A percentile compares a stretch with the other conserved stretches of the same genome.
phyloP scores from a whole-genome alignment of 1,140 invertebrate genomes.

The Nasonia vitripennis region DNA sequence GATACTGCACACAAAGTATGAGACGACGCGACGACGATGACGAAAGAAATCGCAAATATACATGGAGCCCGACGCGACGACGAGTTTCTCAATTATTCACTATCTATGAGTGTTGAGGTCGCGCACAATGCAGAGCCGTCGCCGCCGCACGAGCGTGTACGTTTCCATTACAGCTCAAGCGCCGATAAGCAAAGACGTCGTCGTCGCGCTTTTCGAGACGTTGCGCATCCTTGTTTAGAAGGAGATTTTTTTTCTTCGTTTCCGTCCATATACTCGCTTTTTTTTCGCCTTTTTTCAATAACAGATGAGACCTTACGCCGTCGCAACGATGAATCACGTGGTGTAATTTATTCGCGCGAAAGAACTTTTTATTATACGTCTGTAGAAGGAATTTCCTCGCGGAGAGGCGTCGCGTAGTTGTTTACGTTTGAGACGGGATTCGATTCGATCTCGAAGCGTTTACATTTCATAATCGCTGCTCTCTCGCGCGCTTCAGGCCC shows the following conservation, averaged over 20 bases:
- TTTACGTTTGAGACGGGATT: not conserved
- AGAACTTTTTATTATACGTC: no score
- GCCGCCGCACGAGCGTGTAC: not conserved
- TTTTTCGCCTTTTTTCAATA: not conserved
- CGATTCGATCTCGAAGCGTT: not conserved
- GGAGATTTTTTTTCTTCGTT: not conserved
- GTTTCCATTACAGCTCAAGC: slow-evolving; percentile 18
- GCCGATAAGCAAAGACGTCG: slow-evolving; percentile 11
- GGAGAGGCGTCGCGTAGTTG: no score
- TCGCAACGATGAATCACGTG: not conserved
- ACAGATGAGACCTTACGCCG: no score
- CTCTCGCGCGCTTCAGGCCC: no score
- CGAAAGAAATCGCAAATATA: slow-evolving; percentile 10
- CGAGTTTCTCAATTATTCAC: slow-evolving; percentile 34
- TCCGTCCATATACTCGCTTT: no score
- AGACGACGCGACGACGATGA: not conserved
- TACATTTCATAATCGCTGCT: not conserved
- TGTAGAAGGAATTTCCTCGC: no score
- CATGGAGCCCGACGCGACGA: not conserved
- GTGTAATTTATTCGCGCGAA: not conserved
- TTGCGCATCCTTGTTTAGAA: not conserved
- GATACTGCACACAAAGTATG: not conserved
- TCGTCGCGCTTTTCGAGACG: slow-evolving; percentile 10
- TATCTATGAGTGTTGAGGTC: slow-evolving; percentile 42
- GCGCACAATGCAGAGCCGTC: not conserved